These are phyloP conservation scores for Neoscelio sp. DNA, from an alignment of 2,888 invertebrate species.

Conservation along the genomic window DNA sequence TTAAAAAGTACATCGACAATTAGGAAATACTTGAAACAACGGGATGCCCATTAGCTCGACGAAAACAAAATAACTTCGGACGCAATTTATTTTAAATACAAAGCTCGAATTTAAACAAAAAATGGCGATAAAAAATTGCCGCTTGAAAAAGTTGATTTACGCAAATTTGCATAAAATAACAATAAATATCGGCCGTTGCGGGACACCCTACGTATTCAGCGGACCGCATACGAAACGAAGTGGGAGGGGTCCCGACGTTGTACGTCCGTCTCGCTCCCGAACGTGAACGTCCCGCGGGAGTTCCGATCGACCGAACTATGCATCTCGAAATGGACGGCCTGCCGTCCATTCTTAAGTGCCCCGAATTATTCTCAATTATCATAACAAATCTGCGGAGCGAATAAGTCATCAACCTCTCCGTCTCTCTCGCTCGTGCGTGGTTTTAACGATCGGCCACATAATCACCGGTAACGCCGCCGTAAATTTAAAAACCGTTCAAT, in stretches of 20 bases:
- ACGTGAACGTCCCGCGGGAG: slow-evolving; percentile 41
- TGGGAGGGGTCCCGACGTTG: background rate
- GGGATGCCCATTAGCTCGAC: slow-evolving; percentile 13
- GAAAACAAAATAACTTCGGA: slow-evolving; percentile 33
- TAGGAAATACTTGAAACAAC: slow-evolving; percentile 41
- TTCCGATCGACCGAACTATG: slow-evolving; percentile 30
- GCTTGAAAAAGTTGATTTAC: slow-evolving; percentile 19
- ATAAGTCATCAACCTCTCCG: slow-evolving; percentile 58
- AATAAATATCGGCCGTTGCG: slow-evolving; percentile 33
- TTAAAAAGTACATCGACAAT: slow-evolving; percentile 36
- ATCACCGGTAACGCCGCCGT: slow-evolving; percentile 57
- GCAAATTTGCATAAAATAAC: slow-evolving; percentile 38
- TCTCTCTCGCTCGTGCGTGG: slow-evolving; percentile 33
- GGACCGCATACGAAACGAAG: background rate
- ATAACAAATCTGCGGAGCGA: slow-evolving; percentile 53
- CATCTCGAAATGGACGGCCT: slow-evolving; percentile 29
- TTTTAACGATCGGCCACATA: slow-evolving; percentile 56
- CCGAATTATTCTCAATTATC: slow-evolving; percentile 61
- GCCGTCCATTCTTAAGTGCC: slow-evolving; percentile 45
- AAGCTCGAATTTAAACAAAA: background rate
- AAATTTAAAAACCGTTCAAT: slow-evolving; percentile 56
- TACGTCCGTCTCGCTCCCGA: background rate
- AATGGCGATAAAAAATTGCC: slow-evolving; percentile 4
- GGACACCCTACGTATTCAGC: slow-evolving; percentile 10
- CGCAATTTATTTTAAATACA: slow-evolving; percentile 21